Percentiles rank a stretch among this genome's conserved stretches.
Conservation (phyloP, 2,113 vertebrate species). For the Colistium nudipinnis region DNA sequence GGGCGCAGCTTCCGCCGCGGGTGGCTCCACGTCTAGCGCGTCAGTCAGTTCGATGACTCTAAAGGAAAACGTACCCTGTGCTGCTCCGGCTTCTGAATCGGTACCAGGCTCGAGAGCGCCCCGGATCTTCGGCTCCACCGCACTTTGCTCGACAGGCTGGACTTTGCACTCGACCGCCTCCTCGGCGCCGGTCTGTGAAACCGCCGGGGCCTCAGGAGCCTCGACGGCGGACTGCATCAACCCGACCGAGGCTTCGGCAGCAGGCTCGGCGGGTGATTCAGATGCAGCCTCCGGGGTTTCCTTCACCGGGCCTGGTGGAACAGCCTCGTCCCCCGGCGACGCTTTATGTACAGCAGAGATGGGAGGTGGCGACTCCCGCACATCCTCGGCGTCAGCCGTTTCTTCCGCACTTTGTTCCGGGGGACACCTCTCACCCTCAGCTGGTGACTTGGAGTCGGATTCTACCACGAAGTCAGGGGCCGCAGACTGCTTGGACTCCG, state of each 20-base stretch:
- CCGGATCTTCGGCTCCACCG: constrained; percentile 4
- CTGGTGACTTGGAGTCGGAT: no score
- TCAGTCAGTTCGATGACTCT: constrained; percentile 26
- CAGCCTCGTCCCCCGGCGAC: constrained; percentile 5
- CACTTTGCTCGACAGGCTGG: constrained; percentile 17
- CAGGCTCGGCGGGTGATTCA: neutral
- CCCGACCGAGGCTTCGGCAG: neutral
- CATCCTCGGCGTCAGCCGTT: constrained; percentile 7
- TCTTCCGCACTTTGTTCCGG: neutral
- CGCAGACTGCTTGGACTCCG: neutral
- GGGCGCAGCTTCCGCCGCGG: constrained; percentile 2
- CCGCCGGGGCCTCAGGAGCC: neutral
- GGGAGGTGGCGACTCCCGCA: neutral
- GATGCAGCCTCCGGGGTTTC: neutral
- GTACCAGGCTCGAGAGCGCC: constrained; percentile 9
- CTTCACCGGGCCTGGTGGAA: neutral
- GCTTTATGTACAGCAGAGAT: neutral
- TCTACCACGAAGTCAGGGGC: neutral
- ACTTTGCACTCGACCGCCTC: constrained; percentile 1
- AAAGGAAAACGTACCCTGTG: neutral
- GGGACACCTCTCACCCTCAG: neutral
- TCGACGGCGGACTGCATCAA: neutral
- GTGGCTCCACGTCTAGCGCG: constrained; percentile 13
- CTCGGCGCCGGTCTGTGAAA: neutral
- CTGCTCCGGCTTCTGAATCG: constrained; percentile 5